Conservation (phyloP, 1,140 invertebrate genomes). For the Zaprionus vittiger region DNA sequence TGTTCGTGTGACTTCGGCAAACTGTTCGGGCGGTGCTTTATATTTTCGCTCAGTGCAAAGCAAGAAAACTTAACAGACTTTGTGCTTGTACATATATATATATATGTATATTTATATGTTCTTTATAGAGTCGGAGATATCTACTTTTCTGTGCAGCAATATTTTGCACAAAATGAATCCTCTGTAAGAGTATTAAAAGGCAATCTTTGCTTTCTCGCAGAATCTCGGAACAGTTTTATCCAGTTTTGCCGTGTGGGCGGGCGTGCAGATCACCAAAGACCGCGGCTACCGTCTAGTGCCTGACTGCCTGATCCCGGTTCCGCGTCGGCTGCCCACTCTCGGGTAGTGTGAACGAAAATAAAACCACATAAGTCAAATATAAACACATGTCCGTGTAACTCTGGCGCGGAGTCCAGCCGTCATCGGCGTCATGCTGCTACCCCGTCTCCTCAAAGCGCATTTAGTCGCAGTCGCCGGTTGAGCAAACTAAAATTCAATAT, state of each 20-base stretch:
- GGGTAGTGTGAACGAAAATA: constrained; percentile 55
- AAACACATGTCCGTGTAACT: constrained; percentile 63
- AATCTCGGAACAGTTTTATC: not conserved
- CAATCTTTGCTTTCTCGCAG: constrained; percentile 24
- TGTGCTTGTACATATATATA: too few relatives aligned
- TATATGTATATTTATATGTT: too few relatives aligned
- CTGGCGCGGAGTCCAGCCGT: constrained; percentile 30
- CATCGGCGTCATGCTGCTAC: constrained; percentile 37
- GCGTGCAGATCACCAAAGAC: not conserved
- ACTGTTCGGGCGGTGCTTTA: too few relatives aligned
- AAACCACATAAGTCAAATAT: constrained; percentile 73
- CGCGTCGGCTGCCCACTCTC: constrained; percentile 19
- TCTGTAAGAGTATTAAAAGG: not conserved
- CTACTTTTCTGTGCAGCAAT: too few relatives aligned
- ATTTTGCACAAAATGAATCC: too few relatives aligned
- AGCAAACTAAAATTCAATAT: constrained; percentile 4
- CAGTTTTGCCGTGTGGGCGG: constrained; percentile 1
- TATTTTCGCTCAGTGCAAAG: too few relatives aligned
- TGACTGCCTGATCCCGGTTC: constrained; percentile 34
- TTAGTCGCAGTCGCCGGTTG: not conserved
- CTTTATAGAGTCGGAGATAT: not conserved
- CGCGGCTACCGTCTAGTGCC: not conserved
- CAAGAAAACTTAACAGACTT: too few relatives aligned
- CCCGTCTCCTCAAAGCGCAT: constrained; percentile 21
- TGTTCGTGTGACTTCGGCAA: too few relatives aligned